Percentiles rank a stretch among this genome's conserved stretches.
Conservation (phyloP, 2,113 vertebrate species). For the Sporophila hypoxantha region DNA sequence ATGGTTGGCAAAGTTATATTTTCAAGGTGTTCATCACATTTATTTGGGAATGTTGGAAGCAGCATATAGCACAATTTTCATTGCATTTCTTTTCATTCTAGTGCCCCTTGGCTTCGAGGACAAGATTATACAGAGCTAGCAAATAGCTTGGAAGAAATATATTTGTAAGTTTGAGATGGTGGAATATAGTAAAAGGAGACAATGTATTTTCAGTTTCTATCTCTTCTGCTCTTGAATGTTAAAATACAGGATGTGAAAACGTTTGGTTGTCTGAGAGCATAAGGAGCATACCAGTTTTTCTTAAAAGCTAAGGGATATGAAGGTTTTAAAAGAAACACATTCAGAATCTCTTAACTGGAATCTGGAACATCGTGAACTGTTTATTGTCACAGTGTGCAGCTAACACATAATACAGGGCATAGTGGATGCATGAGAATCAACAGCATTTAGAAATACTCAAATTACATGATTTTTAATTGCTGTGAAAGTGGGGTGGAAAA, state of each 20-base stretch:
- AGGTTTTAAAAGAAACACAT: neutral
- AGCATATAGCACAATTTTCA: neutral
- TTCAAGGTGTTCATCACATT: neutral
- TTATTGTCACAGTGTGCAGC: neutral
- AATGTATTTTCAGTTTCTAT: neutral
- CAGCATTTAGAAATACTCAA: neutral
- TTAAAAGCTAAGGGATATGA: neutral
- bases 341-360: neutral
- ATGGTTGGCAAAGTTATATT: neutral
- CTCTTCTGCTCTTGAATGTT: neutral
- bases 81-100: slow-evolving; percentile 67
- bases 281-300: neutral
- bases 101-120: slow-evolving; percentile 89
- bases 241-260: neutral
- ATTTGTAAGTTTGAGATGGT: slow-evolving; percentile 79
- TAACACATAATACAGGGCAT: neutral
- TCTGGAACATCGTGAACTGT: neutral
- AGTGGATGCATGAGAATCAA: neutral
- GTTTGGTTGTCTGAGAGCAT: neutral
- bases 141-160: slow-evolving; percentile 91
- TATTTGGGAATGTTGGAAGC: neutral
- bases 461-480: neutral
- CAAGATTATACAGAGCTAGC: slow-evolving; percentile 78
- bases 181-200: neutral
- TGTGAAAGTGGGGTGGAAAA: neutral